phyloP scores from a whole-genome alignment of 2,888 invertebrate species.

The Lasioglossum calceatum region DNA sequence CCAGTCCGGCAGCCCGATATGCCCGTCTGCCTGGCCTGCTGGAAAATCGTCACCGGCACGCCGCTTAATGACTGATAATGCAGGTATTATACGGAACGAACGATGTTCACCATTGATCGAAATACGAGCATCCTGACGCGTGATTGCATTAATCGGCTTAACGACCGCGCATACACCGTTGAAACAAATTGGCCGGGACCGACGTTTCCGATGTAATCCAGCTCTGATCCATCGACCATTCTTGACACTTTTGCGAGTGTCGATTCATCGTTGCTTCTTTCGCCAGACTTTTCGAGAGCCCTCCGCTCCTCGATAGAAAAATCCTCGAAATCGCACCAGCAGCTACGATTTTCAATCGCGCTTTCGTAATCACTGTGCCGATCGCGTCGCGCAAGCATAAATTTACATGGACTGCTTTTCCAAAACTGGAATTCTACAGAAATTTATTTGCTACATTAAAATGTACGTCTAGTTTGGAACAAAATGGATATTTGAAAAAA shows the following conservation, averaged over 20 bases:
- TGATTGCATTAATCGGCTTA: conserved; percentile 77
- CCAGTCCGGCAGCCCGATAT: background rate
- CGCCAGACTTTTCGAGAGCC: background rate
- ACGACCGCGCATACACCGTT: conserved; percentile 62
- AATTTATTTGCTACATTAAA: background rate
- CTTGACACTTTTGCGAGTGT: conserved; percentile 1
- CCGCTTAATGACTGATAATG: conserved; percentile 73
- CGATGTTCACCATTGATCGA: conserved; percentile 68
- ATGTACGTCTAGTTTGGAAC: background rate
- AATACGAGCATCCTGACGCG: conserved; percentile 64
- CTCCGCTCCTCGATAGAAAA: background rate
- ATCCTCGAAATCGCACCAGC: background rate
- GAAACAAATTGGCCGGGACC: conserved; percentile 75
- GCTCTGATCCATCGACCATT: background rate
- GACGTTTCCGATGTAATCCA: conserved; percentile 62
- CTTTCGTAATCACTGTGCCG: background rate
- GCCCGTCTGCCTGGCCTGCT: background rate
- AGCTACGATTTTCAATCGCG: background rate
- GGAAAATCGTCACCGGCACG: conserved; percentile 49
- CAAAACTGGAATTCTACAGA: background rate
- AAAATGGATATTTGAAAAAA: background rate
- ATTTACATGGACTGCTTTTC: background rate
- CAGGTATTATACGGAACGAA: conserved; percentile 67
- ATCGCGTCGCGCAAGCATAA: background rate
- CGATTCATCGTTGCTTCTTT: background rate